Percentiles rank a stretch among this genome's conserved stretches.
phyloP scores from a whole-genome alignment of 2,797 vertebrate genomes.

The Muraenolepis orangiensis region DNA sequence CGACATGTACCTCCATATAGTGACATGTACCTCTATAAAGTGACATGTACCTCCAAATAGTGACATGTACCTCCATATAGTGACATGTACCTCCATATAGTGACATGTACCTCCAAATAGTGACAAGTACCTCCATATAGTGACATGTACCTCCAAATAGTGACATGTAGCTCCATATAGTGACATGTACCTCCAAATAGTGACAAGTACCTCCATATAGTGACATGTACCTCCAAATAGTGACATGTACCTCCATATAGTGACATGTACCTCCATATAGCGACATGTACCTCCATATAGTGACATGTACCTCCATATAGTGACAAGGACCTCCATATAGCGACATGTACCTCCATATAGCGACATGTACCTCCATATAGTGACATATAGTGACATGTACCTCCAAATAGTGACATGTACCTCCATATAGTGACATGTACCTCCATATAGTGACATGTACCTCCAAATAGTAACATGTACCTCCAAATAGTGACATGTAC shows the following conservation, averaged over 20 bases:
- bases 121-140: neutral
- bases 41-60: neutral
- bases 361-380: neutral
- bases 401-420: neutral
- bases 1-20: neutral
- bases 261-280: neutral
- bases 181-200: neutral
- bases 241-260: neutral
- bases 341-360: neutral
- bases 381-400: neutral
- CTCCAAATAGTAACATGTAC: neutral
- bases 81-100: neutral
- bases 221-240: neutral
- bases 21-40: neutral
- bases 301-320: neutral
- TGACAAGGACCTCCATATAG: neutral
- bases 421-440: neutral
- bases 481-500: neutral
- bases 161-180: neutral
- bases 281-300: neutral
- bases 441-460: neutral
- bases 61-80: neutral
- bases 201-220: neutral
- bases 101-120: neutral
- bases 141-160: neutral